phyloP scores from a whole-genome alignment of 1,140 invertebrate genomes.

The Aethina tumida region DNA sequence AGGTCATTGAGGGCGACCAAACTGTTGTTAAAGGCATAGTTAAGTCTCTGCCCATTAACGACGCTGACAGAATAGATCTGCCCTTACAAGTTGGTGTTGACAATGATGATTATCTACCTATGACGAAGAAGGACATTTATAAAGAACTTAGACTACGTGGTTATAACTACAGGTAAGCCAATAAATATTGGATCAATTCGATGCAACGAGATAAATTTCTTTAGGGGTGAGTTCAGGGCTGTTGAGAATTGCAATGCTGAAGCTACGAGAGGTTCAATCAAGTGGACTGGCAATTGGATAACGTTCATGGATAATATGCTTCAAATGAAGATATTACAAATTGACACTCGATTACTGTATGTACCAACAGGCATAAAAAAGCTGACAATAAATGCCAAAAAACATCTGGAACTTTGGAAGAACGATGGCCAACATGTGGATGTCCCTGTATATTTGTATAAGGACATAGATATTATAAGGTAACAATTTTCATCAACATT shows the following conservation, averaged over 20 bases:
- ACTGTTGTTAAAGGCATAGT: too few species aligned
- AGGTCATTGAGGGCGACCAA: constrained; percentile 43
- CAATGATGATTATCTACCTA: constrained; percentile 12
- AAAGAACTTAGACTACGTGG: constrained; percentile 82
- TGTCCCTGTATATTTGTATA: constrained; percentile 36
- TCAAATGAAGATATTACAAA: constrained; percentile 69
- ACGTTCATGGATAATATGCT: constrained; percentile 89
- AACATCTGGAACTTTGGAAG: constrained; percentile 44
- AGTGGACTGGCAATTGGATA: constrained; percentile 77
- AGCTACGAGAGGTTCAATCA: constrained; percentile 37
- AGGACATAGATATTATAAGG: constrained; percentile 34
- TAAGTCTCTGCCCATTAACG: too few species aligned
- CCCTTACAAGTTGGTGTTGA: too few species aligned
- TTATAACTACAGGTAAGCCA: constrained; percentile 66
- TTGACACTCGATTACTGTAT: constrained; percentile 62
- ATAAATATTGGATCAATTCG: not conserved
- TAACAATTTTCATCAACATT: constrained; percentile 8
- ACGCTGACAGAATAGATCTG: too few species aligned
- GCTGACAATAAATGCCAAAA: constrained; percentile 64
- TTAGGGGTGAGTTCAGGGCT: constrained; percentile 17
- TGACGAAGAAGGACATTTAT: constrained; percentile 60
- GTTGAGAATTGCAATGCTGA: constrained; percentile 34
- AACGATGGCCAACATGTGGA: constrained; percentile 27
- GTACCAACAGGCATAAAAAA: constrained; percentile 78
- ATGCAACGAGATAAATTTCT: constrained; percentile 1